These are phyloP conservation scores for Pantherophis vulpinus DNA, from an alignment of 2,797 vertebrate species.

Conservation along the genomic window DNA sequence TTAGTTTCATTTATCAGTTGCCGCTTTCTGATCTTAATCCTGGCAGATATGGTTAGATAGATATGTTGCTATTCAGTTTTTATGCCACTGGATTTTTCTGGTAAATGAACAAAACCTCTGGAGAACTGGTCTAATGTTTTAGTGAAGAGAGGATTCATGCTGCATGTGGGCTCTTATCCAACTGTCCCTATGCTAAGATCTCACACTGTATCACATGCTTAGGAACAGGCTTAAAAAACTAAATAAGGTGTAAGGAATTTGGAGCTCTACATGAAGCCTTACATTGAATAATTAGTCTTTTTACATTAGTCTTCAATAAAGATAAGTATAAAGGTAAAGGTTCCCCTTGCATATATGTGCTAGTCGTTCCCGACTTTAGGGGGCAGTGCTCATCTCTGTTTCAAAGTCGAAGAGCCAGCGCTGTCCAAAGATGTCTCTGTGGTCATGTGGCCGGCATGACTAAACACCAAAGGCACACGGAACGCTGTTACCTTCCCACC, in stretches of 20 bases:
- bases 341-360: too few species aligned
- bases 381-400: too few species aligned
- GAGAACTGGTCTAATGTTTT: background rate
- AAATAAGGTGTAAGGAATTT: background rate
- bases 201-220: background rate
- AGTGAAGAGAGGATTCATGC: background rate
- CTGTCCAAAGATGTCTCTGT: rapidly evolving
- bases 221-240: background rate
- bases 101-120: background rate
- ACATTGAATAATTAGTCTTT: background rate
- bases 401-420: too few species aligned
- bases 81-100: background rate
- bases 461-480: too few species aligned
- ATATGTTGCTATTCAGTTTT: background rate
- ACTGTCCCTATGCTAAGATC: background rate
- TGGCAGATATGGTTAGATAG: background rate
- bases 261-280: background rate
- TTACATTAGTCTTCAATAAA: background rate
- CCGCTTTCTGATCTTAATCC: background rate
- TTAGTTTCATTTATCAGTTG: background rate
- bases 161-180: background rate
- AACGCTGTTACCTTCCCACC: too few species aligned
- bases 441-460: too few species aligned
- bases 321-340: background rate
- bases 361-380: too few species aligned